Conservation (phyloP, 2,888 invertebrate genomes). For the Volucella inanis region DNA sequence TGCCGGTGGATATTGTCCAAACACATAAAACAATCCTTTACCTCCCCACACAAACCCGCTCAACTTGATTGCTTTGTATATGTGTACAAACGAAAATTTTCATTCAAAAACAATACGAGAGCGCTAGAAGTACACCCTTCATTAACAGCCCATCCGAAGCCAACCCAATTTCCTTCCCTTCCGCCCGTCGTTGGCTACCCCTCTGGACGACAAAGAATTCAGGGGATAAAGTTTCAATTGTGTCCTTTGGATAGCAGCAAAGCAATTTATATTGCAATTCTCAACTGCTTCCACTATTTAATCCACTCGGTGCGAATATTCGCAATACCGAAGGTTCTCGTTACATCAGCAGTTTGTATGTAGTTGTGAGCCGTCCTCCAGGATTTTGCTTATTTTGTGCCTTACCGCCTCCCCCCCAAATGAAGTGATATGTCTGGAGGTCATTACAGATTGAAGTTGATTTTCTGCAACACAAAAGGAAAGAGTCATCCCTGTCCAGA, state of each 20-base stretch:
- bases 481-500: conserved; percentile 26
- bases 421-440: conserved; percentile 62
- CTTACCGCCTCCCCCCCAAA: conserved; percentile 18
- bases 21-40: not conserved
- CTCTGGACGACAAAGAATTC: conserved; percentile 8
- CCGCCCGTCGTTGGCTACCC: not conserved
- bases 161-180: not conserved
- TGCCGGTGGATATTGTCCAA: not conserved
- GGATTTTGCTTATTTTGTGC: not conserved
- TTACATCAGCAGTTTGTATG: not conserved
- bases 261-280: conserved; percentile 67
- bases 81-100: conserved; percentile 46
- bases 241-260: conserved; percentile 46
- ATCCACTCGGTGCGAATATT: conserved; percentile 39
- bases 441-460: conserved; percentile 48
- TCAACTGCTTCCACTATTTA: conserved; percentile 54
- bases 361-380: not conserved
- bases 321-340: conserved; percentile 23
- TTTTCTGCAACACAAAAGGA: conserved; percentile 32
- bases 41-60: not conserved
- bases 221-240: conserved; percentile 66
- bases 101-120: conserved; percentile 60
- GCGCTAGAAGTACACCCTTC: not conserved
- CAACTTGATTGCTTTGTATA: conserved; percentile 1
- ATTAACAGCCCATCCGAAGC: not conserved